Conservation (phyloP, 2,797 vertebrate species). For the Oryzias dopingdopingensis region DNA sequence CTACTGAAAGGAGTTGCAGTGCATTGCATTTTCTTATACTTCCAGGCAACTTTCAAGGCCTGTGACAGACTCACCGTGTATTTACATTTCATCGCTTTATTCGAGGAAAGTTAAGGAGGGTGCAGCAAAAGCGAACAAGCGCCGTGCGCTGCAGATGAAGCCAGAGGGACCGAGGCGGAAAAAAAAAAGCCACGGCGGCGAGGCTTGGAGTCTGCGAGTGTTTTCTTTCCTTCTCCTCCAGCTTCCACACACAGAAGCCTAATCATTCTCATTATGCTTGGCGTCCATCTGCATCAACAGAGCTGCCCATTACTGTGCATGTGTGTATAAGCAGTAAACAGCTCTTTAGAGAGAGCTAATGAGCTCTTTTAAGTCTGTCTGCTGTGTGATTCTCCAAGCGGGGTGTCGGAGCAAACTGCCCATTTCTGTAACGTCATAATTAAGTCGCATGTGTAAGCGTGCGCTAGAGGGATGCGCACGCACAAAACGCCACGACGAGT, state of each 20-base stretch:
- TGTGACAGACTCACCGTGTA: slow-evolving; percentile 24
- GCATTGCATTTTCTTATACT: too few relatives aligned
- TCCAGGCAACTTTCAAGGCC: slow-evolving; percentile 20
- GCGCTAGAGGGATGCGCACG: slow-evolving; percentile 9
- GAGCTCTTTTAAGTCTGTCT: slow-evolving; percentile 96
- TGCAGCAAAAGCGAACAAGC: too few relatives aligned
- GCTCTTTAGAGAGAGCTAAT: slow-evolving; percentile 95
- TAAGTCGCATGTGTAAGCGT: slow-evolving; percentile 70
- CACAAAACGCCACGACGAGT: slow-evolving; percentile 11
- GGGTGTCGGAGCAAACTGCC: slow-evolving; percentile 90
- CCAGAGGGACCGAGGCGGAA: slow-evolving; percentile 53
- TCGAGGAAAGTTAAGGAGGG: background rate
- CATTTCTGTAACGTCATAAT: slow-evolving; percentile 95
- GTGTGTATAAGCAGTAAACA: slow-evolving; percentile 92
- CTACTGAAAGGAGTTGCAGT: slow-evolving; percentile 2
- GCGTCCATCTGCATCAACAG: slow-evolving; percentile 93
- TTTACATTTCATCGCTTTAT: slow-evolving; percentile 18
- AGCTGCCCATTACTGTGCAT: slow-evolving; percentile 88
- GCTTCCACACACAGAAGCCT: slow-evolving; percentile 71
- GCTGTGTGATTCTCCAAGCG: slow-evolving; percentile 89
- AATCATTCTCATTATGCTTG: slow-evolving; percentile 97
- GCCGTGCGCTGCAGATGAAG: too few relatives aligned
- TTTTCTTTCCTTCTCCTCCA: slow-evolving; percentile 26
- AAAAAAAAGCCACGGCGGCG: slow-evolving; percentile 75
- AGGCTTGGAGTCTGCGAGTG: slow-evolving; percentile 43